Percentiles rank a stretch among this genome's conserved stretches.
phyloP scores from a whole-genome alignment of 1,140 invertebrate species.

The Pristionchus pacificus region DNA sequence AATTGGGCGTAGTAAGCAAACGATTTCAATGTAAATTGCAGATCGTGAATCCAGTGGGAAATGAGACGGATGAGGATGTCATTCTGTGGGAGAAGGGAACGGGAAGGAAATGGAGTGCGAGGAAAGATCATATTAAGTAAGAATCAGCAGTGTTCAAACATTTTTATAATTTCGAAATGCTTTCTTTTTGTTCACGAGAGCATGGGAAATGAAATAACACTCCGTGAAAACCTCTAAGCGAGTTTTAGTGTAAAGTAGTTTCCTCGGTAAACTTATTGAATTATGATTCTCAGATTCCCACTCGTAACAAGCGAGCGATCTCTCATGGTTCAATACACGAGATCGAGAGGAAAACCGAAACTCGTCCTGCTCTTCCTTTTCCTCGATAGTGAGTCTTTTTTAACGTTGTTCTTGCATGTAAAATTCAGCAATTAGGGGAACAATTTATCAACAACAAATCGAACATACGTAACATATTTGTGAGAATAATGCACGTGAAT shows the following conservation, averaged over 20 bases:
- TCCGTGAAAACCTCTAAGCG: no score
- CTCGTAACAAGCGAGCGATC: slow-evolving; percentile 77
- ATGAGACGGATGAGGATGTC: slow-evolving; percentile 54
- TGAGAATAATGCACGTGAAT: no score
- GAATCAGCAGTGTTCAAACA: not conserved
- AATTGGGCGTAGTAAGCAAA: no score
- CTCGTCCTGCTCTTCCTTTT: slow-evolving; percentile 50
- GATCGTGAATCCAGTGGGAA: slow-evolving; percentile 51
- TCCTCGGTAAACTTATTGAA: not conserved
- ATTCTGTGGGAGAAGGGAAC: slow-evolving; percentile 43
- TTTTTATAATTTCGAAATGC: no score
- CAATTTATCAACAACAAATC: no score
- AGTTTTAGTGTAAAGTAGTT: no score
- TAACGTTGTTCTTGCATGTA: no score
- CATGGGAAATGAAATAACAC: no score
- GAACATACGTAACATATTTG: no score
- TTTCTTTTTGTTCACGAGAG: no score
- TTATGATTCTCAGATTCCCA: slow-evolving; percentile 69
- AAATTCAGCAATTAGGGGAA: no score
- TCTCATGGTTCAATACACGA: slow-evolving; percentile 75
- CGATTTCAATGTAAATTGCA: slow-evolving; percentile 36
- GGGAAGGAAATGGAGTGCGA: slow-evolving; percentile 63
- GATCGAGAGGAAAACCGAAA: slow-evolving; percentile 64
- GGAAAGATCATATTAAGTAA: slow-evolving; percentile 67
- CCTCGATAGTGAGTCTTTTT: slow-evolving; percentile 40